Conservation (phyloP, 2,797 vertebrate genomes). For the Eleutherodactylus coqui region DNA sequence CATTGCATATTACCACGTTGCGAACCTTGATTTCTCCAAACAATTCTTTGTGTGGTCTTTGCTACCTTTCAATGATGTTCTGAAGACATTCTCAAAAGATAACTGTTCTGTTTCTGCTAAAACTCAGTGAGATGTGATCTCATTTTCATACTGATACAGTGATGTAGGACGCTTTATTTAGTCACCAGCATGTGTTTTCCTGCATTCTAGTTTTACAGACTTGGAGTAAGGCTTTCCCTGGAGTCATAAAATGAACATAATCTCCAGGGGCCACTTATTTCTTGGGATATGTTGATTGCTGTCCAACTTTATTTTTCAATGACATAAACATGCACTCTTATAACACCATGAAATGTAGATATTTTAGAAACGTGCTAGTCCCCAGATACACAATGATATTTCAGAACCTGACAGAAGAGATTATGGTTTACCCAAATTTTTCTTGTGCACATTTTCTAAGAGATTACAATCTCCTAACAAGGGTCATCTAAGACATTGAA, state of each 20-base stretch:
- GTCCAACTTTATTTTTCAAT: conserved; percentile 20
- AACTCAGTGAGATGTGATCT: background rate
- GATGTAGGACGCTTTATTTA: conserved; percentile 22
- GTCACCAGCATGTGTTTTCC: conserved; percentile 12
- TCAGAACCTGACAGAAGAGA: background rate
- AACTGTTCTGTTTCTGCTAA: background rate
- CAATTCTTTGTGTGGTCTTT: conserved; percentile 10
- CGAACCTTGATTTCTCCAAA: background rate
- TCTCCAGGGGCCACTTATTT: conserved; percentile 49
- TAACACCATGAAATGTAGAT: background rate
- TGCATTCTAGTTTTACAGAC: conserved; percentile 25
- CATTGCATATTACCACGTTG: background rate
- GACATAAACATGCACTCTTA: background rate
- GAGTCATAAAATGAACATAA: background rate
- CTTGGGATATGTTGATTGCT: conserved; percentile 28
- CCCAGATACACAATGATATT: background rate
- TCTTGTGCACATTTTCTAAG: background rate
- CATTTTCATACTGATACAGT: background rate
- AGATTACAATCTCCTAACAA: background rate
- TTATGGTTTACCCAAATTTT: background rate
- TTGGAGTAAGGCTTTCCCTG: conserved; percentile 1
- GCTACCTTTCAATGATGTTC: conserved; percentile 15
- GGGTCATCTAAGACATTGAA: background rate
- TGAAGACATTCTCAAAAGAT: conserved; percentile 22
- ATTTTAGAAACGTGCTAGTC: background rate